Conservation (phyloP, 2,113 vertebrate species). For the Proteles cristata region DNA sequence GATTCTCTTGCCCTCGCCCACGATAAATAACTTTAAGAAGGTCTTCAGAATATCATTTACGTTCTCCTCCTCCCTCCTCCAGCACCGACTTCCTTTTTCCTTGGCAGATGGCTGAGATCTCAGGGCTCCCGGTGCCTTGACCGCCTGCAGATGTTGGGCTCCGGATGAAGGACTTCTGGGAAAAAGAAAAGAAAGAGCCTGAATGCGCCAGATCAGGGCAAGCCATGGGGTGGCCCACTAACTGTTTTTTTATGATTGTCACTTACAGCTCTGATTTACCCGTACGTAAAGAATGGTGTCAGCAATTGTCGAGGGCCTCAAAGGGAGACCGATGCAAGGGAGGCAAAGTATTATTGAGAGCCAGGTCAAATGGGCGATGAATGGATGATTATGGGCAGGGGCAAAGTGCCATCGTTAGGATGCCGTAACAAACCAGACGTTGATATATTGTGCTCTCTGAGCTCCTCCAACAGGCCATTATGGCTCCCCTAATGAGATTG, state of each 20-base stretch:
- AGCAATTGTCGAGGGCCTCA: conserved; percentile 87
- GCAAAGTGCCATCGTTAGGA: conserved; percentile 80
- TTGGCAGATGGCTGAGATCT: conserved; percentile 94
- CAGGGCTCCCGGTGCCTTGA: conserved; percentile 87
- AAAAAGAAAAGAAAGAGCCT: conserved; percentile 87
- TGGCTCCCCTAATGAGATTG: conserved; percentile 87
- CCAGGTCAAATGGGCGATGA: conserved; percentile 82
- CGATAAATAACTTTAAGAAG: conserved; percentile 84
- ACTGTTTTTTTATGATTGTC: conserved; percentile 90
- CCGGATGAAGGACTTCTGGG: conserved; percentile 79
- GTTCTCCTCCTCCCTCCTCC: conserved; percentile 55
- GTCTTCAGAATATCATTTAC: conserved; percentile 74
- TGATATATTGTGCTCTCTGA: conserved; percentile 87
- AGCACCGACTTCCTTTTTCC: conserved; percentile 66
- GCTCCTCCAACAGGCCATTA: conserved; percentile 85
- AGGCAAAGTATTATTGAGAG: conserved; percentile 84
- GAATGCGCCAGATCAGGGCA: conserved; percentile 91
- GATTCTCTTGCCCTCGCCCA: conserved; percentile 75
- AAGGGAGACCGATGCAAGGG: conserved; percentile 87
- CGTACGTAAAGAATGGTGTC: conserved; percentile 88
- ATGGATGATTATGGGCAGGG: conserved; percentile 83
- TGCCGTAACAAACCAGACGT: conserved; percentile 84
- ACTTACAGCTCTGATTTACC: conserved; percentile 87
- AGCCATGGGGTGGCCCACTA: conserved; percentile 90
- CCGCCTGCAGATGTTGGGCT: conserved; percentile 93